Base-by-base conservation (phyloP, 2,113 vertebrate genomes). In the Salvator merianae region DNA sequence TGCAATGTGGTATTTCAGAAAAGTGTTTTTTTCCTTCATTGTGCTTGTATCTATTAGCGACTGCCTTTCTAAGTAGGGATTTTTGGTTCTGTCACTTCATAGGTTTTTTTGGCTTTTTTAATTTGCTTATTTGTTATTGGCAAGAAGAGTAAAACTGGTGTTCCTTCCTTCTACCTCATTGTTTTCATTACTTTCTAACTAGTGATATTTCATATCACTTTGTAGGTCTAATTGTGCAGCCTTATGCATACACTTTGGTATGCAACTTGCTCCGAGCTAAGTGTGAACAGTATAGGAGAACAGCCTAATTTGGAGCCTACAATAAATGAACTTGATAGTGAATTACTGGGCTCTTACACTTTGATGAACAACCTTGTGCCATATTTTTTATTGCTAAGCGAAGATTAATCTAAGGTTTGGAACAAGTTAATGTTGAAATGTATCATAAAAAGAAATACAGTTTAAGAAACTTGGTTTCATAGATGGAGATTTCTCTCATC, bases 1-100 rank as follows among this genome's bases (percentile, higher is more conserved):
- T 59, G 32, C n/a, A 47, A 47, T 8, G 40, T 79, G 4, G 20
- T 59, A 28, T 16, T 62, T 1, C 1, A 1, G 28, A 8, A 1
- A 16, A 0, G 0, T 4, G 0, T 73, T n/a, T 77, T 8, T 59
- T 28, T 43, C 5, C 22, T 30, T 40, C 3, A 79, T 32, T 74
- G 0, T 81, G 77, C 9, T n/a, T 82, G 10, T 22, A 36, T 72
- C 2, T 12, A 38, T 16, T 34, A 55, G 7, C 65, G 34, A 77
- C 1, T 26, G 72, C n/a, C 32, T 72, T 7, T n/a, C 74, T 4
- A 22, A 40, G 22, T 63, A 24, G 47, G 22, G 16, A 50, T 22
- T 53, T 14, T 75, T 43, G 16, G 9, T 7, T 3, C 18, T 66
- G 16, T 5, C 38, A 65, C 16, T 22, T n/a, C 7, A n/a, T 76